Evolutionary conservation across 2,113 vertebrate genomes (phyloP), one percentile per base, ranked within the genome.

Genomic region (Tragulus kanchil): DNA sequence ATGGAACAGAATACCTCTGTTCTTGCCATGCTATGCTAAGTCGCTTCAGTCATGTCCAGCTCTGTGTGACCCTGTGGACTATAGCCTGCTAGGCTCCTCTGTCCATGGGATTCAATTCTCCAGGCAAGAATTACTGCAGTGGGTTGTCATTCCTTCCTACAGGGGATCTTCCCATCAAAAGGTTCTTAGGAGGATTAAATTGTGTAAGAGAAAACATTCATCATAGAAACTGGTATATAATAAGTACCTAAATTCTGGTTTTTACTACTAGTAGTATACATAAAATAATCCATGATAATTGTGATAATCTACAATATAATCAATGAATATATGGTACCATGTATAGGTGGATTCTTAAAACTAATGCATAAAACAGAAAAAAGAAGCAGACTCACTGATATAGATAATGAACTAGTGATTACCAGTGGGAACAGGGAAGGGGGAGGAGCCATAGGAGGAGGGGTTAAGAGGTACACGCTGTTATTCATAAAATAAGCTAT

Each of bases 181-280:
- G 16, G 48, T 89, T 26, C 48, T 79, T 62, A 45, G 48, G 54
- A 93, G 62, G 8, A 85, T 87, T 77, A 62, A 93, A 42, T 21
- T 92, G 11, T 62, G 3, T 50, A 69, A 65, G 48, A 91, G 71
- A 94, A 95, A 92, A 86, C 36, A 93, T 13, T 88, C 85, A 25
- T n/a, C 62, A 50, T n/a, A 52, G 54, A 95, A 11, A 21, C 71
- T 52, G 5, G 16, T 8, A 81, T 52, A 65, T 64, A 56, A 14
- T 48, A 78, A n/a, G 5, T 64, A 54, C 64, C 89, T 83, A n/a
- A 90, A 79, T 93, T 85, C 13, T 75, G 26, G 50, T 71, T 94
- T 42, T 54, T 85, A 56, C 13, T 61, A 52, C 64, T 69, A 79
- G 56, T 17, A 81, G n/a, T 58, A 73, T n/a, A 16, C 1, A 21